Evolutionary conservation across 2,113 vertebrate species (phyloP).

Genomic region (Syngnathus floridae): DNA sequence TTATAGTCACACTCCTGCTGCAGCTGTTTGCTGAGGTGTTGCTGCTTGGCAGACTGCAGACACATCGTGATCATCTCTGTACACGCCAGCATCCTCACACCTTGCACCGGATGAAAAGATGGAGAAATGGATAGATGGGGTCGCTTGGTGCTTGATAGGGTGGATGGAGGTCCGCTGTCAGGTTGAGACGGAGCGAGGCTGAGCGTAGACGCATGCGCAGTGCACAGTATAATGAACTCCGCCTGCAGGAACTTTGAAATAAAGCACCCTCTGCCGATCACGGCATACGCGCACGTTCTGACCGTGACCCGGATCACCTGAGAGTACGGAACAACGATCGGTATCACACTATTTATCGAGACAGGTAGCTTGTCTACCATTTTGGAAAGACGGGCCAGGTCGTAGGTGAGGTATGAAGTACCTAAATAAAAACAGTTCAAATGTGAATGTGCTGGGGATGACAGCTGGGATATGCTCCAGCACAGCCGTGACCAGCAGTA

Average conservation of each 20-base stretch:
- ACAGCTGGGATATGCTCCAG: too few relatives aligned
- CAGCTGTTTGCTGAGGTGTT: constrained; percentile 56
- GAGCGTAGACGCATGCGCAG: neutral
- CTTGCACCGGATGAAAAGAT: neutral
- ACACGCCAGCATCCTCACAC: constrained; percentile 60
- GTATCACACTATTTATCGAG: too few relatives aligned
- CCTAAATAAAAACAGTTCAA: too few relatives aligned
- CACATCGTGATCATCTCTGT: constrained; percentile 69
- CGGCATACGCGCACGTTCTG: neutral
- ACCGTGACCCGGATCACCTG: neutral
- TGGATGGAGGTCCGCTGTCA: constrained; percentile 26
- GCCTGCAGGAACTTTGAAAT: neutral
- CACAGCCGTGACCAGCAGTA: too few relatives aligned
- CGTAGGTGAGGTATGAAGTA: too few relatives aligned
- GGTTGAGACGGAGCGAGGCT: constrained; percentile 16
- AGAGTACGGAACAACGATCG: neutral
- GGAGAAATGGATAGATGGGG: neutral
- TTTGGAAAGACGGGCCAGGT: too few relatives aligned
- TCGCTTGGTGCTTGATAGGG: neutral
- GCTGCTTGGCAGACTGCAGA: constrained; percentile 63
- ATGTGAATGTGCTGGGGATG: too few relatives aligned
- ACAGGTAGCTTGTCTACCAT: too few relatives aligned
- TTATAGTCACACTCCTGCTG: constrained; percentile 47
- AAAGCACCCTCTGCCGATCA: constrained; percentile 47
- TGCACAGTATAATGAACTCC: neutral